A percentile compares a stretch with the other conserved stretches of the same genome.
Evolutionary conservation across 1,140 invertebrate species (phyloP).

Genomic region (Zaprionus taronus): DNA sequence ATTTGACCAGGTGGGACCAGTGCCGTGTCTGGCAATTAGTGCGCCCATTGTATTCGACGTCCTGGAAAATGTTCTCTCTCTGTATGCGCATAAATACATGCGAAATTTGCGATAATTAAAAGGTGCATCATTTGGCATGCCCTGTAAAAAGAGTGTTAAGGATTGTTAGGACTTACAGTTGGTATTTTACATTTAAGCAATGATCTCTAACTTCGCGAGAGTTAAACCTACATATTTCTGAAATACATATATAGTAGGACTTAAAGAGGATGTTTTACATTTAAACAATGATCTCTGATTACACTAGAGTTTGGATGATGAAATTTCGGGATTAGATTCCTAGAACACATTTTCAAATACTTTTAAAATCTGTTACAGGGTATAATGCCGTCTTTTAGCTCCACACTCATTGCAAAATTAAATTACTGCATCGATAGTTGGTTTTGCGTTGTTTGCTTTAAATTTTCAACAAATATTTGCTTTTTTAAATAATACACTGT

Average conservation of each 20-base stretch:
- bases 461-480: constrained; percentile 60
- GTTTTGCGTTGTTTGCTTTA: constrained; percentile 45
- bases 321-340: too few relatives aligned
- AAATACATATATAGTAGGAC: not conserved
- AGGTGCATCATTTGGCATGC: constrained; percentile 50
- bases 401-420: constrained; percentile 20
- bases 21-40: constrained; percentile 46
- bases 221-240: not conserved
- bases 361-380: not conserved
- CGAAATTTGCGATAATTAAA: constrained; percentile 65
- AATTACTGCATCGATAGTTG: constrained; percentile 14
- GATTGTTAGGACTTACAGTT: constrained; percentile 6
- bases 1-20: constrained; percentile 38
- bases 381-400: not conserved
- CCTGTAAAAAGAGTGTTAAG: not conserved
- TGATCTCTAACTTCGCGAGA: not conserved
- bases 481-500: constrained; percentile 27
- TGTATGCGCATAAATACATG: constrained; percentile 46
- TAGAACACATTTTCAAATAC: not conserved
- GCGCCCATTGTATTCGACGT: constrained; percentile 53
- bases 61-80: constrained; percentile 24
- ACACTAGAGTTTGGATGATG: too few relatives aligned
- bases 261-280: too few relatives aligned
- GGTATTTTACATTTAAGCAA: not conserved
- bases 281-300: too few relatives aligned